These are phyloP conservation scores for Entelurus aequoreus DNA, from an alignment of 2,113 vertebrate species.

Conservation along the genomic window DNA sequence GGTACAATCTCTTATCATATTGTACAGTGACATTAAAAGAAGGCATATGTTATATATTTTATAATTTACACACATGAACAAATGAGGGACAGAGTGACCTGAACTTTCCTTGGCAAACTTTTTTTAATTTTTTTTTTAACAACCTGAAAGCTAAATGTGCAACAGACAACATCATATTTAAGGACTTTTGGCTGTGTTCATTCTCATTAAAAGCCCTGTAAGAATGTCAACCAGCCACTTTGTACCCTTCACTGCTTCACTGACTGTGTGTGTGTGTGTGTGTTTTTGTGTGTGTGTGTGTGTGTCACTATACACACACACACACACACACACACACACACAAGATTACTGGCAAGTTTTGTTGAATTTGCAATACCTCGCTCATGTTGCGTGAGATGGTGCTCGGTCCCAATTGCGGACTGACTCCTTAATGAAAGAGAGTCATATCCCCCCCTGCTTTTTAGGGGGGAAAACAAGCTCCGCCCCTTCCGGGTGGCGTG, in stretches of 20 bases:
- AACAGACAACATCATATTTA: neutral
- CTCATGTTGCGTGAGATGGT: conserved; percentile 56
- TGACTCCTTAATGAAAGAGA: conserved; percentile 23
- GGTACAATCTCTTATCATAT: too few species aligned
- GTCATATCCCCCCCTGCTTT: neutral
- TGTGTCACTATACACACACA: neutral
- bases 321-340: conserved; percentile 2
- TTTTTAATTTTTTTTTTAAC: neutral
- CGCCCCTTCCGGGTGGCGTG: conserved; percentile 62
- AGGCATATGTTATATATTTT: neutral
- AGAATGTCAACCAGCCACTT: conserved; percentile 16
- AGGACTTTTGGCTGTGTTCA: neutral
- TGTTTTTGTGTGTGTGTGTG: neutral
- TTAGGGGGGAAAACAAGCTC: conserved; percentile 19
- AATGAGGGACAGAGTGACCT: neutral
- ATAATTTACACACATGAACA: neutral
- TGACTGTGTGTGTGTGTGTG: neutral
- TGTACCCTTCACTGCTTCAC: neutral
- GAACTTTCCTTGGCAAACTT: neutral
- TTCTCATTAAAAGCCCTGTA: conserved; percentile 13
- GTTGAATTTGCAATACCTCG: conserved; percentile 40
- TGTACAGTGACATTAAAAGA: neutral
- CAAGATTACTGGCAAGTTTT: conserved; percentile 10
- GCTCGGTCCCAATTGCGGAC: neutral
- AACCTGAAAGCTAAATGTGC: neutral